phyloP scores from a whole-genome alignment of 2,888 invertebrate genomes.

The Octonoba sinensis region DNA sequence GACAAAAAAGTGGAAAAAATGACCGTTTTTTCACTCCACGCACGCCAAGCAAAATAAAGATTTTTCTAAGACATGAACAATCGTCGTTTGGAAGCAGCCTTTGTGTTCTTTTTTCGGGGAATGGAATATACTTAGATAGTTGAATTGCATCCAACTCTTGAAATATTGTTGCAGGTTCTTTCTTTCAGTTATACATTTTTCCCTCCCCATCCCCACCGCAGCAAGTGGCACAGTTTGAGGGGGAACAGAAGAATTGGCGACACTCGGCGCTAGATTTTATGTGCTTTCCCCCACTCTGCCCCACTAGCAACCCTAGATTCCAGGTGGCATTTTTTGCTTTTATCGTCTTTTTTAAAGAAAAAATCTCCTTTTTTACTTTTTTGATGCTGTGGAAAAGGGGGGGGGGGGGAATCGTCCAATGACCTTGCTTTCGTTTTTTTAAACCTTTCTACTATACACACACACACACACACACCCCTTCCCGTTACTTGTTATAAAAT shows the following conservation, averaged over 20 bases:
- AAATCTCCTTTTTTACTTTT: conserved; percentile 47
- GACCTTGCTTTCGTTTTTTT: conserved; percentile 55
- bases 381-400: conserved; percentile 6
- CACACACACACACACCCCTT: conserved; percentile 52
- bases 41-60: too few species aligned
- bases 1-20: too few species aligned
- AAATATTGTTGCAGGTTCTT: conserved; percentile 13
- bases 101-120: too few species aligned
- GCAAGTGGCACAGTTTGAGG: neutral
- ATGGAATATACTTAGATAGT: too few species aligned
- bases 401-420: conserved; percentile 42
- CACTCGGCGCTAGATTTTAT: conserved; percentile 28
- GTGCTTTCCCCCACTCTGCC: conserved; percentile 3
- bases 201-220: neutral
- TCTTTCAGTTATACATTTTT: conserved; percentile 2
- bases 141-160: neutral
- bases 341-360: conserved; percentile 52
- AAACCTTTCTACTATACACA: conserved; percentile 34
- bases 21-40: too few species aligned
- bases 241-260: conserved; percentile 23
- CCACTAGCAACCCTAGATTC: conserved; percentile 53
- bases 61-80: too few species aligned
- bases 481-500: conserved; percentile 59
- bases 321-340: conserved; percentile 63
- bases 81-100: too few species aligned